Base-by-base conservation (phyloP, 2,113 vertebrate species). In the Hyperopisus bebe region DNA sequence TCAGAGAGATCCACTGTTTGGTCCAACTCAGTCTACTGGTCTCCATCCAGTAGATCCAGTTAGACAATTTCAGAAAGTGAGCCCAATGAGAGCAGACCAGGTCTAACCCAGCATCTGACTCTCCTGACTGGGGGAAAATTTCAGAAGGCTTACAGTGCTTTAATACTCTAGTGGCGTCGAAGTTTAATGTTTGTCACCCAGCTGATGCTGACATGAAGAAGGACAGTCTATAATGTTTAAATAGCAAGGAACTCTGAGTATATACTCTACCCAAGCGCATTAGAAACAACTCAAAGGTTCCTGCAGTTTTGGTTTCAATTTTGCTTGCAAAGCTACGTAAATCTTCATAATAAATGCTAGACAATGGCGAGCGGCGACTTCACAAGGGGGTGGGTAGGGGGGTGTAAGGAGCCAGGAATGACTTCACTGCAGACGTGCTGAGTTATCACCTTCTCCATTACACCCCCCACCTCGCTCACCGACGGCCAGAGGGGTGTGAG, bases 371-470 rank as follows among this genome's bases (percentile, higher is more conserved):
- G 53, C 51, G 35, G n/a, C 50, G 31, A 87, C 89, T 50, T 91
- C 1, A 11, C 4, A 8, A 13, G 87, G 27, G 19, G 6, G 15
- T 17, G 9, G n/a, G 11, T 11, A 31, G 80, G 0, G 42, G 15
- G 80, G 35, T 24, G 80, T 6, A 24, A 0, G 50, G 62, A 27
- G 13, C 84, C 13, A 21, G 70, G 44, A 50, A 51, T 86, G 90
- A 90, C 88, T 74, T 83, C 66, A 19, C 66, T 90, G 15, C 9
- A 46, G 48, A 48, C 39, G 31, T 31, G 70, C 39, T 88, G 77
- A 62, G 47, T 39, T 9, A 35, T n/a, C 51, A 87, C 74, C 27
- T 51, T 90, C 66, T 39, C n/a, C 2, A 8, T 35, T 5, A 53
- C 83, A 87, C 90, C 86, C 0, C 11, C 11, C 24, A 50, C 39